A percentile compares a stretch with the other conserved stretches of the same genome.
Conservation (phyloP, 2,113 vertebrate genomes). For the Melanerpes formicivorus region DNA sequence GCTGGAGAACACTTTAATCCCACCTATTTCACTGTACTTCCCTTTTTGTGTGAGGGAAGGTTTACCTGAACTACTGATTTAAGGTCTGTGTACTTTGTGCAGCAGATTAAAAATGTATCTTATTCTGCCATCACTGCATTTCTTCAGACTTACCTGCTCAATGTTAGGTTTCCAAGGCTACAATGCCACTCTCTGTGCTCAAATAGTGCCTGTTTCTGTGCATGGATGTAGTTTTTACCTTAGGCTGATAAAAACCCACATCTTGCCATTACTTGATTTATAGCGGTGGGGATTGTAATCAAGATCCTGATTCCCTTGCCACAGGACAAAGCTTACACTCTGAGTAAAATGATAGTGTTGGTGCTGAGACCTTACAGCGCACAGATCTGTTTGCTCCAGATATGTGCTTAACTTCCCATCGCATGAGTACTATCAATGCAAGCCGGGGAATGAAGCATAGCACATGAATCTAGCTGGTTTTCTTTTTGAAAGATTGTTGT, state of each 20-base stretch:
- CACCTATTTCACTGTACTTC: not conserved
- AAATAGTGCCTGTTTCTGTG: not conserved
- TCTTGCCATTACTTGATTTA: not conserved
- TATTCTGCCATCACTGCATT: not conserved
- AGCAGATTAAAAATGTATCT: not conserved
- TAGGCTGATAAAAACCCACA: not conserved
- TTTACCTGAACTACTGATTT: not conserved
- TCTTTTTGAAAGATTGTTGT: not conserved
- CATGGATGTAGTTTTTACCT: not conserved
- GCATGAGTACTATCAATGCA: not conserved
- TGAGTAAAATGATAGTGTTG: not conserved
- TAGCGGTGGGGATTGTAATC: not conserved
- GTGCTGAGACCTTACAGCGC: not conserved
- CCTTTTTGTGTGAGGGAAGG: not conserved
- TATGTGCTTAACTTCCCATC: not conserved
- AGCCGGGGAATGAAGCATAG: not conserved
- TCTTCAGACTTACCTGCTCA: not conserved
- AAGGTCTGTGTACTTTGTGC: not conserved
- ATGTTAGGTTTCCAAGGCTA: not conserved
- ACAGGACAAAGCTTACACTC: rapidly evolving
- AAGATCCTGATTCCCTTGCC: not conserved
- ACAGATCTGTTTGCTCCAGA: not conserved
- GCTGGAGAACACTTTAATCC: not conserved
- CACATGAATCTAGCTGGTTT: not conserved
- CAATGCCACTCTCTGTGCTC: not conserved